A percentile compares a stretch with the other conserved stretches of the same genome.
phyloP scores from a whole-genome alignment of 2,113 vertebrate genomes.

The Amia ocellicauda region DNA sequence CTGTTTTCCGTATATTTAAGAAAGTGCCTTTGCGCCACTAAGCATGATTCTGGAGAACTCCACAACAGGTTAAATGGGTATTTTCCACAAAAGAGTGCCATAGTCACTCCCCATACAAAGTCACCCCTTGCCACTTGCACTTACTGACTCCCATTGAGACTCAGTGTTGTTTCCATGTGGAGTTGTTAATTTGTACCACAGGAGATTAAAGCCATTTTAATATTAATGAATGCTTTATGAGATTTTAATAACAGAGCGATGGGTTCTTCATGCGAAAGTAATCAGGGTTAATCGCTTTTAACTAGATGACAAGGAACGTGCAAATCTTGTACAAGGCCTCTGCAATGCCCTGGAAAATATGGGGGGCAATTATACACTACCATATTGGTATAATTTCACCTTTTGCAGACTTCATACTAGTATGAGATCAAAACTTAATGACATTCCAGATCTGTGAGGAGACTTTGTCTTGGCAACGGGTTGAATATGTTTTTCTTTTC shows the following conservation, averaged over 20 bases:
- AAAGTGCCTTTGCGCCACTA: no score
- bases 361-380: background rate
- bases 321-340: constrained; percentile 42
- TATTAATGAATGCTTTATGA: constrained; percentile 56
- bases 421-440: no score
- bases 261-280: constrained; percentile 47
- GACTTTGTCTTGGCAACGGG: no score
- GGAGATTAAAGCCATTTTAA: constrained; percentile 53
- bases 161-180: constrained; percentile 4
- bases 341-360: constrained; percentile 2
- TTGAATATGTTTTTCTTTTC: no score
- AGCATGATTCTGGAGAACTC: no score
- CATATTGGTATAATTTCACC: background rate
- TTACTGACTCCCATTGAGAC: background rate
- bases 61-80: no score
- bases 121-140: no score
- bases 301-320: constrained; percentile 37
- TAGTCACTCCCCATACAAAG: no score
- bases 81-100: no score
- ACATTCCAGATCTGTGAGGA: no score
- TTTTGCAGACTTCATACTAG: no score
- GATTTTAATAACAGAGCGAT: constrained; percentile 54
- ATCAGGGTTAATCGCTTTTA: constrained; percentile 56
- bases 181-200: constrained; percentile 40
- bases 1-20: no score